Base-by-base conservation (phyloP, 2,113 vertebrate species). In the Ciconia stormi region DNA sequence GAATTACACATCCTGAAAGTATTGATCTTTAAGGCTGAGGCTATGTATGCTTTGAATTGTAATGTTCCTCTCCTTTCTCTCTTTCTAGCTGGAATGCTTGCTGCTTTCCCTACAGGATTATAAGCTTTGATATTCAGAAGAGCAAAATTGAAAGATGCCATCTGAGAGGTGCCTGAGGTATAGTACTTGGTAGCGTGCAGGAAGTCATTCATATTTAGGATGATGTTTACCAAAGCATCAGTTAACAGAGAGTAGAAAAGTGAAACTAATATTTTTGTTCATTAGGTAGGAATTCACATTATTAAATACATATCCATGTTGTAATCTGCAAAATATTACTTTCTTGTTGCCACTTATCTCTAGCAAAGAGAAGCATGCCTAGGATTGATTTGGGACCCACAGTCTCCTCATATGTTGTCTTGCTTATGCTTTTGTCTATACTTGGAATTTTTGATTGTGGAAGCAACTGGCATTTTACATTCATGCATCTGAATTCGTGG, bases 101-200 rank as follows among this genome's bases (percentile, higher is more conserved):
- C 95, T 66, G 92, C 92, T 93, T 95, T 95, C 46, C 58, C 85
- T 88, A 38, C 38, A 55, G 67, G 81, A 90, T 78, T 92, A 23
- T 98, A 92, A 98, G 80, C 52, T 95, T 94, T 73, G 90, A 90
- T 92, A 96, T 56, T 96, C 84, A 56, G 90, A 97, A 96, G 97
- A 97, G 61, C 71, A 94, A 94, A 97, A 96, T 77, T 97, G 98
- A 98, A 99, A 95, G 96, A 99, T 99, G 99, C 99, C 99, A 73
- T 99, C 99, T 95, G 99, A 99, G 98, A 98, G 98, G 96, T 98
- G 98, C 97, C 98, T 99, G 97, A 99, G 99, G 99, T 99, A 98
- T 56, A 91, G 94, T 97, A 92, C 47, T 82, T 65, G 30, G 65
- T 58, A 56, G 82, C 36, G 13, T 69, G 53, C 59, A 82, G 87